Base-by-base conservation (phyloP, 2,113 vertebrate genomes). In the Sinosuthora webbiana region DNA sequence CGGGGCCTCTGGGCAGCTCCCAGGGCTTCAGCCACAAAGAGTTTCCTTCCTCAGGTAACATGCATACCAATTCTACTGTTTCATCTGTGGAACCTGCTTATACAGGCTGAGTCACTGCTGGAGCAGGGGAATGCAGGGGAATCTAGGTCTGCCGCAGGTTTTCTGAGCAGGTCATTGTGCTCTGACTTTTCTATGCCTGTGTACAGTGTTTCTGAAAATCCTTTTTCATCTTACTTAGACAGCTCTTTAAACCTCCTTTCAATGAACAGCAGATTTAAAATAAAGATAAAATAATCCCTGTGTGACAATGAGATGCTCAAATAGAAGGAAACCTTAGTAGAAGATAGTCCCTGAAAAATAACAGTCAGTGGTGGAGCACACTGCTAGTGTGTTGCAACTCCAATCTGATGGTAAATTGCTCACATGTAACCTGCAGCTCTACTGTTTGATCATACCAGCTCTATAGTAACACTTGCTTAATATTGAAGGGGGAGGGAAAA, bases 111-210 rank as follows among this genome's bases (percentile, higher is more conserved):
- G 42, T 15, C 5, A 1, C 62, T 47, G 17, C 52, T 52, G 73
- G 35, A n/a, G 37, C 21, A 53, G 44, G 39, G 31, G n/a, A 15
- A 20, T 10, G 17, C 0, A 0, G 44, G 23, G 23, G 7, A 10
- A 2, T 37, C 41, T 12, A 8, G 30, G 13, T 47, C 2, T 1
- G 45, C 23, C 42, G 15, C 47, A 10, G 25, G 14, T 78, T 85
- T 69, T 3, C 67, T 30, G 31, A 28, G 56, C 35, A 81, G 53
- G 27, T 56, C 41, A 15, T 14, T 24, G 44, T 20, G n/a, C 22
- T 56, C 56, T 81, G 55, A 27, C n/a, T 71, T 47, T 67, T 59
- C 35, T 22, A 28, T 4, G 0, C 5, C n/a, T 49, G 16, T 15
- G 12, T 3, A 6, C 7, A 31, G 39, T 14, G 15, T 33, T 68